Conservation (phyloP, 2,797 vertebrate genomes). For the Poecile montanus region DNA sequence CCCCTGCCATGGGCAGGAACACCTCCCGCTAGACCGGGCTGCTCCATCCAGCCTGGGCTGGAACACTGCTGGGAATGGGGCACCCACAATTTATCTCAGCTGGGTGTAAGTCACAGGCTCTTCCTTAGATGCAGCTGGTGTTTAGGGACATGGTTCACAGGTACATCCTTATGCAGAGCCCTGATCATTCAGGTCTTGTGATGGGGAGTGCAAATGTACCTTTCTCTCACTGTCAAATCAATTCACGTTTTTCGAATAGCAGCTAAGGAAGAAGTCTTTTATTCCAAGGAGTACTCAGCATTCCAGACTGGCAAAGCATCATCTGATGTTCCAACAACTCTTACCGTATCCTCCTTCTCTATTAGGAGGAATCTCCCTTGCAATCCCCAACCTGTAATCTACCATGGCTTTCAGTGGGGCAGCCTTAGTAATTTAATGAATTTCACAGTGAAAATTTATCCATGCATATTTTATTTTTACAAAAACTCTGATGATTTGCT, state of each 20-base stretch:
- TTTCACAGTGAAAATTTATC: background rate
- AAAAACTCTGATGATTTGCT: background rate
- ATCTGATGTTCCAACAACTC: background rate
- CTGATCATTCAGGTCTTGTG: background rate
- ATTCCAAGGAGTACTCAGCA: background rate
- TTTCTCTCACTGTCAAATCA: background rate
- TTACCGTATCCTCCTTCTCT: background rate
- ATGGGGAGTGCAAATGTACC: background rate
- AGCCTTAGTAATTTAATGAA: background rate
- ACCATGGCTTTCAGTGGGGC: background rate
- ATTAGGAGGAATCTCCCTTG: background rate
- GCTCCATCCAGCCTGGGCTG: background rate
- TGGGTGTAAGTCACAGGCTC: too few relatives aligned
- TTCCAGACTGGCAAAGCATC: background rate
- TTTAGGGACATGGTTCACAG: accelerated
- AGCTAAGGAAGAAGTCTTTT: background rate
- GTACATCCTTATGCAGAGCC: background rate
- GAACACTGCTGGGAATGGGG: too few relatives aligned
- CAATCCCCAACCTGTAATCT: background rate
- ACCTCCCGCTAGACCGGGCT: background rate
- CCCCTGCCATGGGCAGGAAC: background rate
- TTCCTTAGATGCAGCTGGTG: background rate
- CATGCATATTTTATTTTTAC: background rate
- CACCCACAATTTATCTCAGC: background rate
- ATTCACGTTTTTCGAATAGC: background rate